Conservation (phyloP, 2,113 vertebrate species). For the Mirounga angustirostris region DNA sequence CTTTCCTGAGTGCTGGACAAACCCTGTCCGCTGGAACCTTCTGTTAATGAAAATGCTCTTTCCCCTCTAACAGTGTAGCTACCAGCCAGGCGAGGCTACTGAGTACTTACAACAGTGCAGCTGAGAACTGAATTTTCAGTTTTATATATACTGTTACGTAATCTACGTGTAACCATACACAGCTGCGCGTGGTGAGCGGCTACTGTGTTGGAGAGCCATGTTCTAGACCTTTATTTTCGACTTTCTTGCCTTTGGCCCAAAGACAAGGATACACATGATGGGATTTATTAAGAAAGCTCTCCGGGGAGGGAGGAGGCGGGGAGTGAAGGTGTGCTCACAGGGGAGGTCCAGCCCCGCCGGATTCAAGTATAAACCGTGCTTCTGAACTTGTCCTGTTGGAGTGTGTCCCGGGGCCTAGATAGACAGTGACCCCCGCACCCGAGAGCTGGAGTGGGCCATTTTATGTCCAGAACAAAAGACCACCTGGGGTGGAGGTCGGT, state of each 20-base stretch:
- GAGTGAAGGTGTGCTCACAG: neutral
- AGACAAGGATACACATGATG: neutral
- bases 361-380: rapidly evolving
- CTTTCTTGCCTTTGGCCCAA: neutral
- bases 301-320: neutral
- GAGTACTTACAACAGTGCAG: neutral
- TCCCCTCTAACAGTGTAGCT: neutral
- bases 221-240: neutral
- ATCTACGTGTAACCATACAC: neutral
- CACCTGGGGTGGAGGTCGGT: neutral
- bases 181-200: neutral
- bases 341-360: too few species aligned
- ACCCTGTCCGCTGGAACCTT: neutral
- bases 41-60: rapidly evolving
- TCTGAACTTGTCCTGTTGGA: neutral
- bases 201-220: rapidly evolving
- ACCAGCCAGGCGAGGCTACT: rapidly evolving
- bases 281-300: neutral
- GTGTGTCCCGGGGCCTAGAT: rapidly evolving
- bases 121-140: neutral
- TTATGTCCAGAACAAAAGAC: neutral
- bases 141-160: neutral
- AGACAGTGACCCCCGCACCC: neutral
- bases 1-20: neutral
- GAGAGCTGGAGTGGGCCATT: neutral